Base-by-base conservation (phyloP, 1,140 invertebrate genomes). In the Drosophila pruinosa region DNA sequence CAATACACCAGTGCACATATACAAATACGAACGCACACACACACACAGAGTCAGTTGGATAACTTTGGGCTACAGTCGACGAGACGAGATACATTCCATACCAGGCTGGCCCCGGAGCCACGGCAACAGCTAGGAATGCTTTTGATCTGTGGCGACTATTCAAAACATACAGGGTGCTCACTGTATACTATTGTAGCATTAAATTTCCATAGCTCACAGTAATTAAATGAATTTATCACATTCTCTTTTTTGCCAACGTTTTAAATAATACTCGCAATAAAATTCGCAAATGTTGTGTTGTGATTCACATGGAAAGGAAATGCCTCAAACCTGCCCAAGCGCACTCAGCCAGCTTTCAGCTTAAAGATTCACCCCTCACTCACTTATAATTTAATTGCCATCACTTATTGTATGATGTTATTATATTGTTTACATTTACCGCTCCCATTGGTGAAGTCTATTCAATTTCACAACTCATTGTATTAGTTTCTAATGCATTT, bases 91-190 rank as follows among this genome's bases (percentile, higher is more conserved):
- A 86, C 77, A 86, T 86, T 85, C 82, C 81, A 59, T 69, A 36
- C 26, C 59, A 48, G 72, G 59, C 56, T 68, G 59, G 47, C 54
- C 38, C 41, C 63, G 57, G 39, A 75, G 68, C 77, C 69, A 62
- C 77, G 59, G 81, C 81, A 69, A 77, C 81, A 85, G 82, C 81
- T 85, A 85, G 81, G 81, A 85, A 85, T 85, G 81, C 68, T 78
- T 85, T 85, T 85, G 81, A 85, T 85, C 82, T 70, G 56, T 64
- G 61, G 77, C 81, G 81, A 74, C 54, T 56, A 71, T 65, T 65
- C 8, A 53, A 65, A 65, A 65, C 68, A 71, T 74, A 85, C 82
- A 78, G 81, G 78, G 83, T 85, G 82, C 63, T 31, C 48, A 47
- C 45, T 47, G 36, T 43, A 34, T 22, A 34, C 26, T 17, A 36